Evolutionary conservation across 2,888 invertebrate genomes (phyloP), one percentile per base, ranked within the genome.

Genomic region (Heteromurus nitidus): DNA sequence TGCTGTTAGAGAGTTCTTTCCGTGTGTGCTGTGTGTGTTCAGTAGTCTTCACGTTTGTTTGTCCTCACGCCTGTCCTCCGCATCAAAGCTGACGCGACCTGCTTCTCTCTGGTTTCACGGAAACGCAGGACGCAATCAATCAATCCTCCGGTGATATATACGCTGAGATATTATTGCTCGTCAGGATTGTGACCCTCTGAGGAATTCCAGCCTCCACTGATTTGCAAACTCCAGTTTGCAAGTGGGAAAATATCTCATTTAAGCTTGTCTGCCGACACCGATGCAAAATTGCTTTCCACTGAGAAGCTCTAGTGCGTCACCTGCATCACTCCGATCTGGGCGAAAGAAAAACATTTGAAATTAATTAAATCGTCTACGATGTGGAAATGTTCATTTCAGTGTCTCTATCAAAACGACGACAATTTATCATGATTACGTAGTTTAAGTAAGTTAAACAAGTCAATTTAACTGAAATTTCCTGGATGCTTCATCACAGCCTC

Each of bases 51-150:
- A 64, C 74, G 53, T 55, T 65, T 74, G 74, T 74, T 74, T 74
- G 74, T 42, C 65, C 42, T 64, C 7, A 65, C 30, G 36, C 36
- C 74, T 74, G 62, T 50, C 47, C 47, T 9, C 26, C 28, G 55
- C 16, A 36, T 20, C 53, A 65, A 53, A 13, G 65, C 65, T 42
- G 65, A 53, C 55, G 65, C 74, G 55, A 74, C 65, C 65, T 74
- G 74, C 53, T 53, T 65, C 65, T n/a, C 31, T 30, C 62, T 31
- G n/a, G 30, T 30, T 60, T 58, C 44, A 60, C 58, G 76, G 67
- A 76, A 76, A 76, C 68, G 68, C 76, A 68, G 67, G 60, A 68
- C 60, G 68, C 65, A 55, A 76, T 76, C 68, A 76, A 68, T 76
- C 76, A 76, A 58, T 68, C 67, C 55, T 68, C 65, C 30, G 31